Base-by-base conservation (phyloP, 2,888 invertebrate species). In the Asteroscopus sphinx region DNA sequence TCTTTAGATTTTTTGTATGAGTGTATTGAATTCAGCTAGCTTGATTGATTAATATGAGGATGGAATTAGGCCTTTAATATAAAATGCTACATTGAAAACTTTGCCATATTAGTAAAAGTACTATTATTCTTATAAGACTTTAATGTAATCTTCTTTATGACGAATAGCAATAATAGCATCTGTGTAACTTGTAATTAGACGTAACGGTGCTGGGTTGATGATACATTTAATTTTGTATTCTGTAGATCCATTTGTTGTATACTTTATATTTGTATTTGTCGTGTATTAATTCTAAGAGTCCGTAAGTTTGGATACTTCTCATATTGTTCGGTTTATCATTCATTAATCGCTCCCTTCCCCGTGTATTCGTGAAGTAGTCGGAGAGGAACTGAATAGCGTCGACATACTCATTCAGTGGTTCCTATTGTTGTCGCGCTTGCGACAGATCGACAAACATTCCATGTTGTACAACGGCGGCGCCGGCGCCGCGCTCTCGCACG, bases 61-160 rank as follows among this genome's bases (percentile, higher is more conserved):
- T 86, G 83, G 86, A 87, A 89, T 90, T 89, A 90, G 89, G 85
- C 85, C 83, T 90, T 82, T 66, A 74, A 65, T 82, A 82, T 85
- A 81, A 88, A 91, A 92, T 91, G 88, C 93, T 93, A 93, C 93
- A 93, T 92, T 92, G 94, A 93, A 93, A 94, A 93, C 93, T 93
- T 93, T 93, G 94, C 94, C 94, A 94, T 94, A 94, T 94, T 94
- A 94, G 93, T 92, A 87, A 93, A 90, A 83, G 87, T 92, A 92
- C 91, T 92, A 81, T 87, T 89, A 90, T 88, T 90, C 90, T 92
- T 87, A 76, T 92, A 92, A 93, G 92, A 89, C 88, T 92, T 85
- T 83, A 88, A 84, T 89, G 81, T 92, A 88, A 90, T 87, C 86
- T 87, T 91, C 88, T 85, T 87, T 85, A 85, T 87, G 80, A 80